Evolutionary conservation across 2,797 vertebrate genomes (phyloP).

Genomic region (Poeciliopsis infans): DNA sequence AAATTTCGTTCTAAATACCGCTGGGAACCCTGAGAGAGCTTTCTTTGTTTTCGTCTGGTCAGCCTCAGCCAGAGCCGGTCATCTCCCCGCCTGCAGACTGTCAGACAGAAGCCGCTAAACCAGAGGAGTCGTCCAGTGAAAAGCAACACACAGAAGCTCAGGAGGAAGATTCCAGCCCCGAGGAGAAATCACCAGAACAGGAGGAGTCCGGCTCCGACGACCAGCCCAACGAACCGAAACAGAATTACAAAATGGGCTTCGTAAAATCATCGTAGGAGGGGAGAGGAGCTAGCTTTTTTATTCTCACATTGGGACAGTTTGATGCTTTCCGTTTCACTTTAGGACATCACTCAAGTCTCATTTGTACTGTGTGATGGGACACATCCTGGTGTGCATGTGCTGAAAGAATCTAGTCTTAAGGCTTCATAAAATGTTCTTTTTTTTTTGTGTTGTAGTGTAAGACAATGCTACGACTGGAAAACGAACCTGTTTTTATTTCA

Average conservation of each 20-base stretch:
- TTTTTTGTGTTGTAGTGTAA: background rate
- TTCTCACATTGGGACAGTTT: slow-evolving; percentile 52
- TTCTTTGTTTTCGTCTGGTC: background rate
- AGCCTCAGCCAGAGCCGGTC: slow-evolving; percentile 57
- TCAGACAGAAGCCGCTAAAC: slow-evolving; percentile 25
- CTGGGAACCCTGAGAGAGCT: background rate
- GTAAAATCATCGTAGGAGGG: slow-evolving; percentile 83
- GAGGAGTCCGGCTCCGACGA: slow-evolving; percentile 47
- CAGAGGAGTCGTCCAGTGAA: slow-evolving; percentile 73
- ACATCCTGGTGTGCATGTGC: background rate
- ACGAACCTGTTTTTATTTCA: slow-evolving; percentile 32
- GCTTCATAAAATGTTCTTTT: background rate
- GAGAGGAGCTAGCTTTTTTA: slow-evolving; percentile 45
- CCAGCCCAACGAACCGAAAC: slow-evolving; percentile 78
- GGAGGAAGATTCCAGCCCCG: slow-evolving; percentile 53
- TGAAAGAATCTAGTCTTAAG: background rate
- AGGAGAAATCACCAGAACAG: slow-evolving; percentile 59
- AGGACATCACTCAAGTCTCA: background rate
- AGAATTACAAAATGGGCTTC: slow-evolving; percentile 88
- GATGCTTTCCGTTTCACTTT: slow-evolving; percentile 38
- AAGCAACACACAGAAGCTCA: slow-evolving; percentile 65
- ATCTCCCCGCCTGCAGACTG: slow-evolving; percentile 37
- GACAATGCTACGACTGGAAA: background rate
- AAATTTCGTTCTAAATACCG: too few relatives aligned
- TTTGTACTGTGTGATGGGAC: background rate